These are phyloP conservation scores for Nettapus auritus DNA, from an alignment of 2,113 vertebrate genomes.

Conservation along the genomic window DNA sequence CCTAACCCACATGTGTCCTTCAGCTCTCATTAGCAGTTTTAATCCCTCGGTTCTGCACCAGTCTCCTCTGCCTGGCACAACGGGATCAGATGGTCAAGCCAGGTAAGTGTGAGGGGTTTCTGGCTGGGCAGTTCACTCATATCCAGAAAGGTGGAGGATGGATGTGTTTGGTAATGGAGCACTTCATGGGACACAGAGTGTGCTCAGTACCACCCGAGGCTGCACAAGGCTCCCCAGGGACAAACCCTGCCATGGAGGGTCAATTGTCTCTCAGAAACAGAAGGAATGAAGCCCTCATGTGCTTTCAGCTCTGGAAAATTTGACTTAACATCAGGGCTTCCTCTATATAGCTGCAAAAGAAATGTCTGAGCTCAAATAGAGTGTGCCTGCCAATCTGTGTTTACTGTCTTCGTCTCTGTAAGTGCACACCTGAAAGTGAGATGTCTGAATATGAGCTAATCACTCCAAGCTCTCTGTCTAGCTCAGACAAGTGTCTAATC, in stretches of 20 bases:
- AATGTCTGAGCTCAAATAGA: background rate
- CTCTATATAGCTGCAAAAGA: background rate
- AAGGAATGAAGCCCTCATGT: background rate
- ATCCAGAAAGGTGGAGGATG: background rate
- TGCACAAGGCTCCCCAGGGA: background rate
- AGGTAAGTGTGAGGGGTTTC: conserved; percentile 61
- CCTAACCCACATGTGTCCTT: conserved; percentile 27
- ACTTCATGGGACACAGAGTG: background rate
- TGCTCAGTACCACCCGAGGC: background rate
- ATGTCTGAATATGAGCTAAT: background rate
- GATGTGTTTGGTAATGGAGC: background rate
- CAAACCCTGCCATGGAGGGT: background rate
- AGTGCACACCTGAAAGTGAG: background rate
- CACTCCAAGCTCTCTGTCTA: background rate
- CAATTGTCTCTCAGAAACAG: background rate
- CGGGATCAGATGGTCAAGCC: background rate
- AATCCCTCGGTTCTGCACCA: conserved; percentile 54
- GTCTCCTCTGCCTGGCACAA: background rate
- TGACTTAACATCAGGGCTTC: background rate
- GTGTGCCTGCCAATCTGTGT: background rate
- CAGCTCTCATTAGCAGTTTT: conserved; percentile 71
- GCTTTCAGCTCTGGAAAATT: background rate
- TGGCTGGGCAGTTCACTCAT: background rate
- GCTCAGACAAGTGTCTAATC: background rate
- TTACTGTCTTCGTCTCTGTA: background rate